Evolutionary conservation across 2,888 invertebrate genomes (phyloP).

Genomic region (Neuroscelio doddi): DNA sequence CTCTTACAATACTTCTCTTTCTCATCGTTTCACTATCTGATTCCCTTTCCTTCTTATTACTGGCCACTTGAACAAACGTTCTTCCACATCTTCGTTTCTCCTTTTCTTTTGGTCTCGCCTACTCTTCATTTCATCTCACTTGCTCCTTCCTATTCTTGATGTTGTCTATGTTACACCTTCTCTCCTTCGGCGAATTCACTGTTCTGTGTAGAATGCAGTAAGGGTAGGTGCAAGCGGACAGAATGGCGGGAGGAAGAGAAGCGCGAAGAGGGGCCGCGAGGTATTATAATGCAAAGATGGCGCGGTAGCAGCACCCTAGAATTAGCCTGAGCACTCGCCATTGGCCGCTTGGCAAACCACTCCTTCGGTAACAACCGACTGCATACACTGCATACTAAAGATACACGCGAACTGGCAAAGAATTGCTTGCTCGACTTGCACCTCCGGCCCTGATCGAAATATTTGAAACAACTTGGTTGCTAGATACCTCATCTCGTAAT

Average conservation of each 20-base stretch:
- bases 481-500: slow-evolving; percentile 15
- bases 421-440: slow-evolving; percentile 53
- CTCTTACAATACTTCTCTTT: too few relatives aligned
- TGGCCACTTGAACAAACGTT: slow-evolving; percentile 49
- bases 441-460: slow-evolving; percentile 36
- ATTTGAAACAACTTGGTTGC: slow-evolving; percentile 7
- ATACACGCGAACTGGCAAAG: slow-evolving; percentile 67
- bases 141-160: slow-evolving; percentile 12
- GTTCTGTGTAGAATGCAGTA: slow-evolving; percentile 34
- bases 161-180: too few relatives aligned
- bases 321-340: slow-evolving; percentile 72
- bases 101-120: too few relatives aligned
- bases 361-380: slow-evolving; percentile 72
- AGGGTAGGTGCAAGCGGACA: slow-evolving; percentile 49
- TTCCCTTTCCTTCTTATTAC: slow-evolving; percentile 48
- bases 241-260: slow-evolving; percentile 44
- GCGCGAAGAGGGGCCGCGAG: slow-evolving; percentile 57
- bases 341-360: slow-evolving; percentile 71
- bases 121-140: slow-evolving; percentile 16
- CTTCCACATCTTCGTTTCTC: slow-evolving; percentile 49
- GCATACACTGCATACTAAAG: slow-evolving; percentile 72
- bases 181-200: slow-evolving; percentile 8
- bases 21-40: slow-evolving; percentile 30
- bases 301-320: slow-evolving; percentile 72
- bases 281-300: slow-evolving; percentile 73